Percentiles rank a stretch among this genome's conserved stretches.
phyloP scores from a whole-genome alignment of 1,140 invertebrate species.

The Colletes latitarsis region DNA sequence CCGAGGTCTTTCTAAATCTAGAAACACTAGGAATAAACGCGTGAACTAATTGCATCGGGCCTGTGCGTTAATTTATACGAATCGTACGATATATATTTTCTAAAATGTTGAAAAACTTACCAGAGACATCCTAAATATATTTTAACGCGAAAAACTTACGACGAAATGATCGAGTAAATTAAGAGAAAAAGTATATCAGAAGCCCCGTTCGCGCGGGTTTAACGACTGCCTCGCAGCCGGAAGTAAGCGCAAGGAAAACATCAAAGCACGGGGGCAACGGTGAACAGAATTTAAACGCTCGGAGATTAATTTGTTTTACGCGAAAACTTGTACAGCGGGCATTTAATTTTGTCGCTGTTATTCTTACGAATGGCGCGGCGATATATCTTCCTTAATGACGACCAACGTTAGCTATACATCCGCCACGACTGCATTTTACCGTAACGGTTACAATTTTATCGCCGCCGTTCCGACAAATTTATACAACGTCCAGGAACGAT shows the following conservation, averaged over 20 bases:
- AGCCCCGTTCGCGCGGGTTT: no score
- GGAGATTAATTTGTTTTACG: not conserved
- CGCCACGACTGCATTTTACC: not conserved
- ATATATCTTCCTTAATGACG: conserved; percentile 2
- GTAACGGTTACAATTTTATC: not conserved
- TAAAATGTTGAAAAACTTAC: no score
- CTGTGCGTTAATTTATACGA: no score
- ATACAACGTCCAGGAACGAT: not conserved
- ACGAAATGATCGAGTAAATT: not conserved
- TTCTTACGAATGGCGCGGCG: not conserved
- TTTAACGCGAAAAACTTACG: no score
- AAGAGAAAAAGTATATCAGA: not conserved
- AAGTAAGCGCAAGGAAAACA: not conserved
- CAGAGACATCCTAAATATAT: no score
- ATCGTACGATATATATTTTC: no score
- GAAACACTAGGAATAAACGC: no score
- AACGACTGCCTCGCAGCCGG: no score
- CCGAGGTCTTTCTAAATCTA: no score
- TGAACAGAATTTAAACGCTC: not conserved
- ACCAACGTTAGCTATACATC: no score
- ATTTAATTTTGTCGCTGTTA: not conserved
- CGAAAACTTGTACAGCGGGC: not conserved
- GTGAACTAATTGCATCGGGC: no score
- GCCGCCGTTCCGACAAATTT: not conserved
- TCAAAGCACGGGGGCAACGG: not conserved